These are phyloP conservation scores for Pterois miles DNA, from an alignment of 2,797 vertebrate genomes.

Conservation along the genomic window DNA sequence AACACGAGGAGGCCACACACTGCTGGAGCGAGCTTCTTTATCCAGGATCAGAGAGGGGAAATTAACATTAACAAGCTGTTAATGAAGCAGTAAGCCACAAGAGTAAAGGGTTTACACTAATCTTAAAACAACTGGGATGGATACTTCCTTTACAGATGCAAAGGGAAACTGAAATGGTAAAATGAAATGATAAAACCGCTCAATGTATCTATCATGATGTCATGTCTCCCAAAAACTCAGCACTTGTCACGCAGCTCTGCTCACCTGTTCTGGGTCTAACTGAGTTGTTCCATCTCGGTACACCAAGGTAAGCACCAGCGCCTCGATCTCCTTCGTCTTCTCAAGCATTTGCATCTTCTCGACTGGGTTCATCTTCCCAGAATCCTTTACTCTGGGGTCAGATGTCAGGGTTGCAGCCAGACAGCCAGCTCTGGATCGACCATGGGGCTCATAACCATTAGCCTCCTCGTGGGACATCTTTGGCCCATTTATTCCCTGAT, in stretches of 20 bases:
- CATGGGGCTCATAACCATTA: not conserved
- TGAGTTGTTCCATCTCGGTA: slow-evolving; percentile 90
- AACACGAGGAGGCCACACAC: slow-evolving; percentile 78
- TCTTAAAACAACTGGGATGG: not conserved
- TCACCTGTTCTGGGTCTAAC: slow-evolving; percentile 85
- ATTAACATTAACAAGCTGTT: not conserved
- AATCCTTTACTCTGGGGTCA: slow-evolving; percentile 79
- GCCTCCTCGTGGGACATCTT: slow-evolving; percentile 9
- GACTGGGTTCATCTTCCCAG: slow-evolving; percentile 71
- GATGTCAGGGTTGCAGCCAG: slow-evolving; percentile 56
- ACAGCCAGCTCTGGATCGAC: slow-evolving; percentile 28
- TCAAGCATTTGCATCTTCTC: slow-evolving; percentile 79
- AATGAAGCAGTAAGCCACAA: not conserved
- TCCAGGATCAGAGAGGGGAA: slow-evolving; percentile 9
- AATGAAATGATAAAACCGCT: not conserved
- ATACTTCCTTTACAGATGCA: not conserved
- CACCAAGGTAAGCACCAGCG: slow-evolving; percentile 85
- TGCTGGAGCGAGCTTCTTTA: slow-evolving; percentile 53
- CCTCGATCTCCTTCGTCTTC: slow-evolving; percentile 63
- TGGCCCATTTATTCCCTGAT: not conserved
- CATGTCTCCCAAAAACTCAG: not conserved
- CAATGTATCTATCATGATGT: not conserved
- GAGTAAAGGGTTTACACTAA: not conserved
- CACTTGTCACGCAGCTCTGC: not conserved
- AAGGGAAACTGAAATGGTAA: not conserved